phyloP scores from a whole-genome alignment of 2,888 invertebrate genomes.

The Tridacna crocea region DNA sequence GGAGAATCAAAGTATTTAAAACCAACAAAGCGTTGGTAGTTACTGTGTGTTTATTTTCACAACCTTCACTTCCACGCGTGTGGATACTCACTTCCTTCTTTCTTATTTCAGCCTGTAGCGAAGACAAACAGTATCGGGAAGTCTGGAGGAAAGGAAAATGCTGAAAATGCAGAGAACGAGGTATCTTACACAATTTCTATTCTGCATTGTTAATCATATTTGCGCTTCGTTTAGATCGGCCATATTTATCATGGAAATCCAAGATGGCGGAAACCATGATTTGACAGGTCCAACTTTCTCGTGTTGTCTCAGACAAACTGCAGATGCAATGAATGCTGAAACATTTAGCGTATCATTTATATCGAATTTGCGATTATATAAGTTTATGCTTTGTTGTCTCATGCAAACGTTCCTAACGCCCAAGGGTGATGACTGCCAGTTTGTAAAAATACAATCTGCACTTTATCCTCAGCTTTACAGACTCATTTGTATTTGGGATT shows the following conservation, averaged over 20 bases:
- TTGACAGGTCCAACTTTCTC: conserved; percentile 20
- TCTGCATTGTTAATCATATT: neutral
- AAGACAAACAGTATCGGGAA: conserved; percentile 76
- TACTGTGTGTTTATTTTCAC: conserved; percentile 23
- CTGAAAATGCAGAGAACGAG: conserved; percentile 79
- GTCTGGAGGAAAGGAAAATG: conserved; percentile 74
- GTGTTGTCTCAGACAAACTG: neutral
- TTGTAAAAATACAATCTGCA: no score
- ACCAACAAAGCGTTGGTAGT: conserved; percentile 3
- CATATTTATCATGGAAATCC: conserved; percentile 74
- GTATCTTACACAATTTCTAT: conserved; percentile 53
- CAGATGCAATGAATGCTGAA: neutral
- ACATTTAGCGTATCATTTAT: no score
- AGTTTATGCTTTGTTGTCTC: no score
- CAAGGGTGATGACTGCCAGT: no score
- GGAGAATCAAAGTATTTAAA: no score
- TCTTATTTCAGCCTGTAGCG: conserved; percentile 72
- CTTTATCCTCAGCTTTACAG: no score
- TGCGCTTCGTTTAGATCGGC: conserved; percentile 38
- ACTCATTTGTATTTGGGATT: no score
- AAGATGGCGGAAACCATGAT: conserved; percentile 72
- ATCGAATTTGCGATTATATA: no score
- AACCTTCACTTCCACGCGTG: conserved; percentile 13
- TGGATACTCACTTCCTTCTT: conserved; percentile 29
- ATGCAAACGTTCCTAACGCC: no score